Base-by-base conservation (phyloP, 2,888 invertebrate species). In the Boloria euphrosyne region DNA sequence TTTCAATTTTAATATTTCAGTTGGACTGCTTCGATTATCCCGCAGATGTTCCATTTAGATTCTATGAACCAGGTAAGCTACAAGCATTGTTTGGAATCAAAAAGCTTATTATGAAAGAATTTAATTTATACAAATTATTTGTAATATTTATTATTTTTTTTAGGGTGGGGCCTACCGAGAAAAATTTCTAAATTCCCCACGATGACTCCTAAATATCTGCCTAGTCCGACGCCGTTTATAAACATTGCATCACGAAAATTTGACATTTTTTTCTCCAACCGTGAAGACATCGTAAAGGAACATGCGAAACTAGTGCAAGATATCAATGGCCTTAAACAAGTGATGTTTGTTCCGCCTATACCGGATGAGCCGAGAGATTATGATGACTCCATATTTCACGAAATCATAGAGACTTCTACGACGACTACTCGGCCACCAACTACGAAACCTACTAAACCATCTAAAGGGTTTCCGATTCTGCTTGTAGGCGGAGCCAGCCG, bases 301-400 rank as follows among this genome's bases (percentile, higher is more conserved):
- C 91, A 92, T 71, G 91, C 91, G 0, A 90, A 91, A 74, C 78
- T 92, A 22, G 91, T 92, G 6, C 90, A 89, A 68, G 91, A 92
- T 69, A 92, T 92, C 60, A 92, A 92, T 71, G 78, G 91, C 62
- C 74, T 92, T 31, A 81, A 83, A 43, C 90, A 91, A 71, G 76
- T 84, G 2, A 82, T 88, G 31, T 88, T 82, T 62, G 80, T 89
- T 5, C 79, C 85, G 13, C 89, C 90, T 0, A 70, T 87, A 2
- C 71, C 68, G 1, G 89, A 87, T 50, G 87, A 89, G 4, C 76
- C 74, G 58, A 81, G 79, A 66, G 91, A 91, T 72, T 90, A 91
- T 65, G 90, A 91, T 16, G 90, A 90, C 55, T 87, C 90, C 0
- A 84, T 90, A 18, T 89, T 87, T 68, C 83, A 84, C 22, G 90